A percentile compares a stretch with the other conserved stretches of the same genome.
Conservation (phyloP, 2,113 vertebrate genomes). For the Meleagris gallopavo region DNA sequence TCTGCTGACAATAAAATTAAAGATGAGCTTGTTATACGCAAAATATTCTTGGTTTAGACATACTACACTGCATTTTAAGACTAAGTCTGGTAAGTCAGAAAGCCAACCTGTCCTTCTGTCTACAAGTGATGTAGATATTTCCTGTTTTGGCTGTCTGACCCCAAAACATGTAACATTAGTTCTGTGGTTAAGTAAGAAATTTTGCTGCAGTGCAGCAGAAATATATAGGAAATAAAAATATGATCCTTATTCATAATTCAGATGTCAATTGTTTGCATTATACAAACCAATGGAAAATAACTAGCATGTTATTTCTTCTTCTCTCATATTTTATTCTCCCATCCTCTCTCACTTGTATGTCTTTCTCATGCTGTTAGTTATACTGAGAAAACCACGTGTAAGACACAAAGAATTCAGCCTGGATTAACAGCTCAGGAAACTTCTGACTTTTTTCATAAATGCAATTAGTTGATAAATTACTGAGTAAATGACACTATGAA, state of each 20-base stretch:
- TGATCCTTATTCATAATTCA: not conserved
- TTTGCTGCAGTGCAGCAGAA: not conserved
- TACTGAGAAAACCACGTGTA: not conserved
- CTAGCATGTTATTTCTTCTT: not conserved
- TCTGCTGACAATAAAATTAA: not conserved
- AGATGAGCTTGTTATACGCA: not conserved
- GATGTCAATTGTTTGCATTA: not conserved
- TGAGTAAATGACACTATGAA: not conserved
- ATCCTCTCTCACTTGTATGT: not conserved
- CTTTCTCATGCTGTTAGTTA: not conserved
- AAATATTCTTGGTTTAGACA: not conserved
- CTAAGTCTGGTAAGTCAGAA: not conserved
- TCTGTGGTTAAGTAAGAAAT: not conserved
- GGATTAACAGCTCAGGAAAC: not conserved
- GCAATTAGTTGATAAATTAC: constrained; percentile 9
- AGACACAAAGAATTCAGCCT: not conserved
- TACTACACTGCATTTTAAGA: not conserved
- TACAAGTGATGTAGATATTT: not conserved
- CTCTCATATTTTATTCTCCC: not conserved
- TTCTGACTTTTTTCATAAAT: not conserved
- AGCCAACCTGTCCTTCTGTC: rapidly evolving
- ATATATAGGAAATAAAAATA: not conserved
- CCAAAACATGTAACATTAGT: not conserved
- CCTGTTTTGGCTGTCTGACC: not conserved
- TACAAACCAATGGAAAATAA: not conserved